Conservation (phyloP, 1,140 invertebrate genomes). For the Eumaeus atala region DNA sequence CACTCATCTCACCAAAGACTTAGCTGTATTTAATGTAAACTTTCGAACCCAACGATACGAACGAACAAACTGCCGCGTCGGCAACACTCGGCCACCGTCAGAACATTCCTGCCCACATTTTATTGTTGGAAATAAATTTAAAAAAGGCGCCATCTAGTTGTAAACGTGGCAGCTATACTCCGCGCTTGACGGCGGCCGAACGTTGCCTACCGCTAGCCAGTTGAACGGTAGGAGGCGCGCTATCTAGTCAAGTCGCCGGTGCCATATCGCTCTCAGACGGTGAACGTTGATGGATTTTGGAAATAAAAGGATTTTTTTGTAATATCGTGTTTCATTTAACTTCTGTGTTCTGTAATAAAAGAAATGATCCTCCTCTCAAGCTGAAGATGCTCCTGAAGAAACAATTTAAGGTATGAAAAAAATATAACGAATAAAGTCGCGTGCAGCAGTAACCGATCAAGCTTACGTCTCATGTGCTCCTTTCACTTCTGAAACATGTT, state of each 20-base stretch:
- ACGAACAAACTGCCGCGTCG: slow-evolving; percentile 3
- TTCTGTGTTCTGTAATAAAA: slow-evolving; percentile 18
- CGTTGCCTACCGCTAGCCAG: background rate
- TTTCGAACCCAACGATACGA: slow-evolving; percentile 7
- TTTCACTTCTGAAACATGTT: too few species aligned
- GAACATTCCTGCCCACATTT: background rate
- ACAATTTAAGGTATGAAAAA: too few species aligned
- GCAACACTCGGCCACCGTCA: background rate
- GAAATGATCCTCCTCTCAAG: too few species aligned
- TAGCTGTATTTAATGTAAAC: slow-evolving; percentile 3
- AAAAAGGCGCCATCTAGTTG: too few species aligned
- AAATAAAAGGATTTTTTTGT: slow-evolving; percentile 49
- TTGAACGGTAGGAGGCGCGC: slow-evolving; percentile 24
- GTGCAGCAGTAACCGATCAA: too few species aligned
- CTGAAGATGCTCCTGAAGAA: too few species aligned
- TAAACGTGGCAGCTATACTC: too few species aligned
- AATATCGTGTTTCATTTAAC: slow-evolving; percentile 39
- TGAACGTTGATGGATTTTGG: slow-evolving; percentile 33
- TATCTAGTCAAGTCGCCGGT: slow-evolving; percentile 49
- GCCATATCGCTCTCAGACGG: slow-evolving; percentile 48
- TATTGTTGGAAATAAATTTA: too few species aligned
- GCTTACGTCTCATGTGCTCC: too few species aligned
- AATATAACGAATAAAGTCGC: too few species aligned
- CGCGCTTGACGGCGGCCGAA: slow-evolving; percentile 21
- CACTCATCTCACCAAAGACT: slow-evolving; percentile 11